Conservation (phyloP, 2,797 vertebrate species). For the Spondyliosoma cantharus region DNA sequence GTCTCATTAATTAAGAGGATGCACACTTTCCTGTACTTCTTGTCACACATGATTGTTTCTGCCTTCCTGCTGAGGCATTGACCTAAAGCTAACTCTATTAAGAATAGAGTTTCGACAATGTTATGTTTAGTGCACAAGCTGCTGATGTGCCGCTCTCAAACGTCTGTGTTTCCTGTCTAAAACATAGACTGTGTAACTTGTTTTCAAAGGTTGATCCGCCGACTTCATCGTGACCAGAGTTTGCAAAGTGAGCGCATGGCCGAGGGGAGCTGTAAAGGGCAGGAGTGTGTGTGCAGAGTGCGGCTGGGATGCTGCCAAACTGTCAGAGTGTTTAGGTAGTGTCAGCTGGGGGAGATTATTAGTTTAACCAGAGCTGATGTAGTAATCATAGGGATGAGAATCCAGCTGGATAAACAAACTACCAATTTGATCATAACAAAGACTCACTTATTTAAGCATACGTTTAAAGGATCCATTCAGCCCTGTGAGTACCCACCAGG, state of each 20-base stretch:
- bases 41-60: not conserved
- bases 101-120: not conserved
- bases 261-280: constrained; percentile 56
- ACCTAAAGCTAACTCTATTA: not conserved
- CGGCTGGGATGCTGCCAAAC: constrained; percentile 63
- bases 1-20: not conserved
- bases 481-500: not conserved
- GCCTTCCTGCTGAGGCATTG: not conserved
- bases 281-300: constrained; percentile 53
- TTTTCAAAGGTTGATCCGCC: constrained; percentile 22
- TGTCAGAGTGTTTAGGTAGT: constrained; percentile 56
- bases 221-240: constrained; percentile 32
- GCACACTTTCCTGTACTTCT: not conserved
- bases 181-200: not conserved
- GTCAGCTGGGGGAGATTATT: constrained; percentile 56
- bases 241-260: constrained; percentile 25
- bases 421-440: constrained; percentile 25
- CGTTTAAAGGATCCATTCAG: not conserved
- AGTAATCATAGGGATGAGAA: constrained; percentile 41
- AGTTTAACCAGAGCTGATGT: constrained; percentile 64
- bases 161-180: not conserved
- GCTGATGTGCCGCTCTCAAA: not conserved
- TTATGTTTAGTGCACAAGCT: not conserved
- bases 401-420: constrained; percentile 48
- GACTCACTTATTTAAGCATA: not conserved